phyloP scores from a whole-genome alignment of 2,888 invertebrate genomes.

The Thyatira batis region DNA sequence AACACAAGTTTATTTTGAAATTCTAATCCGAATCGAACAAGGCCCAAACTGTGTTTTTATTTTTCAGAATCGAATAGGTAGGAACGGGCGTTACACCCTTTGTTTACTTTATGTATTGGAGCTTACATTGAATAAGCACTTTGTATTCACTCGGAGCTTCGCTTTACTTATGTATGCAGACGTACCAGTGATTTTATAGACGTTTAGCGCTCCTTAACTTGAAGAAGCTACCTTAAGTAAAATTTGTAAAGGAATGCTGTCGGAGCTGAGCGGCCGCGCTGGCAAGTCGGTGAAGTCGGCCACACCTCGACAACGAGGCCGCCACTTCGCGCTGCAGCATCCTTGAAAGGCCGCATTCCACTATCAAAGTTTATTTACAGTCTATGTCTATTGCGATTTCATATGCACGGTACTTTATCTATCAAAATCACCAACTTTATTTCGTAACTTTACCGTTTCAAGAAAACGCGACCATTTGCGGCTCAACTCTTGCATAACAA shows the following conservation, averaged over 20 bases:
- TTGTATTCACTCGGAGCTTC: constrained; percentile 19
- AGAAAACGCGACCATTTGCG: constrained; percentile 24
- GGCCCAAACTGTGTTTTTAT: not conserved
- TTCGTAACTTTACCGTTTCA: constrained; percentile 27
- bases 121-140: constrained; percentile 4
- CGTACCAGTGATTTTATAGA: constrained; percentile 26
- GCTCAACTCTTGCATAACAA: constrained; percentile 33
- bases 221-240: constrained; percentile 31
- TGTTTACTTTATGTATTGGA: not conserved
- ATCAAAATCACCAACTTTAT: constrained; percentile 27
- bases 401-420: constrained; percentile 38
- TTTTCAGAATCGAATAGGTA: not conserved
- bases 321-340: constrained; percentile 58
- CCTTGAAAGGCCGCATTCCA: constrained; percentile 81
- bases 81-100: not conserved
- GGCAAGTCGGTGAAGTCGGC: no score
- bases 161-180: constrained; percentile 17
- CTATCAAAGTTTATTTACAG: constrained; percentile 67
- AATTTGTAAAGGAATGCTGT: constrained; percentile 66
- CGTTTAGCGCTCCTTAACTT: constrained; percentile 23
- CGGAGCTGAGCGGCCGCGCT: constrained; percentile 35
- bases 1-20: not conserved
- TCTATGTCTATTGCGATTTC: constrained; percentile 51
- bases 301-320: constrained; percentile 70
- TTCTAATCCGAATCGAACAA: not conserved